These are phyloP conservation scores for Amblyopsis hoosieri DNA, from an alignment of 2,797 vertebrate species.

Conservation along the genomic window DNA sequence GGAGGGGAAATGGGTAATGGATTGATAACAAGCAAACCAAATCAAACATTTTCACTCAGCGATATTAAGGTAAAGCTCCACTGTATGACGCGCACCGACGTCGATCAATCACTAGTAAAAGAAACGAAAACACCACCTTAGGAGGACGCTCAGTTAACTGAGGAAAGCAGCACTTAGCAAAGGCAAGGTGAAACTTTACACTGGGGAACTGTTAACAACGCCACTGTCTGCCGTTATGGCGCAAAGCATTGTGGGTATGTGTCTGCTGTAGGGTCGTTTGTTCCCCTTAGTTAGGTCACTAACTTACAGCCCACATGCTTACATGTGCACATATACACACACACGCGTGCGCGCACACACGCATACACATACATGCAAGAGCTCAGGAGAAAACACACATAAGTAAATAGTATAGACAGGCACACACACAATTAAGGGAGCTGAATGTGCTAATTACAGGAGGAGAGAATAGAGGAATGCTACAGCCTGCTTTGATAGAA, in stretches of 20 bases:
- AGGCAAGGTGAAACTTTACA: conserved; percentile 35
- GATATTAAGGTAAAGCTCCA: no score
- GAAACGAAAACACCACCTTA: no score
- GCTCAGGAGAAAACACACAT: background rate
- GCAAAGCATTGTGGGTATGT: conserved; percentile 41
- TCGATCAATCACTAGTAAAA: no score
- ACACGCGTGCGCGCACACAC: background rate
- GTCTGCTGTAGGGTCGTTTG: conserved; percentile 45
- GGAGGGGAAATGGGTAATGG: no score
- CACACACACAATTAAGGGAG: no score
- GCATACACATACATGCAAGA: background rate
- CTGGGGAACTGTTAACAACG: conserved; percentile 30
- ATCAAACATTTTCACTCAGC: no score
- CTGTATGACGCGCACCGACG: no score
- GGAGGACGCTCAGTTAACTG: background rate
- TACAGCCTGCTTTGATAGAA: conserved; percentile 37
- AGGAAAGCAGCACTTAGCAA: background rate
- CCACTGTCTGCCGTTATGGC: conserved; percentile 33
- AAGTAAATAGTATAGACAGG: no score
- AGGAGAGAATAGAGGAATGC: background rate
- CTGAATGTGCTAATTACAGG: no score
- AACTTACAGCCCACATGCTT: background rate
- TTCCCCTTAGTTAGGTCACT: conserved; percentile 28
- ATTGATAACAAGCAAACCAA: no score
- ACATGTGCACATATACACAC: background rate